A percentile compares a stretch with the other conserved stretches of the same genome.
These are phyloP conservation scores for Pteruthius melanotis DNA, from an alignment of 2,113 vertebrate genomes.

Conservation along the genomic window DNA sequence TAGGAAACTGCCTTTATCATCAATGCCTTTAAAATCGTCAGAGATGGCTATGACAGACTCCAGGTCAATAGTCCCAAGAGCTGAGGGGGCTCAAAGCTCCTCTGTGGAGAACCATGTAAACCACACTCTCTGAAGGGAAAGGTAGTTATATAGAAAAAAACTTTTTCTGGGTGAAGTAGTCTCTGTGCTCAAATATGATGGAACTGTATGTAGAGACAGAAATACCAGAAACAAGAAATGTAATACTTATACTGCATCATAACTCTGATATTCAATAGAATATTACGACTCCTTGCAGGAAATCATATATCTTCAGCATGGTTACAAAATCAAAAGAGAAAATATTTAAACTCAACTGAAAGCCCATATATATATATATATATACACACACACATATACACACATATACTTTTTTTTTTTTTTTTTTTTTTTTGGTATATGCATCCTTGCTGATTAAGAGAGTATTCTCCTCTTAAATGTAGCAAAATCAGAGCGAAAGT, in stretches of 20 bases:
- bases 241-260: neutral
- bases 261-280: neutral
- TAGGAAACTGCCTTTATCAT: neutral
- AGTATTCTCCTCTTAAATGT: neutral
- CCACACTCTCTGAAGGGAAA: neutral
- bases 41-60: neutral
- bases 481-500: neutral
- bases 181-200: neutral
- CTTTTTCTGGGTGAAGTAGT: neutral
- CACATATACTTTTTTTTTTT: no score
- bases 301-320: neutral
- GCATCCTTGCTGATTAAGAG: neutral
- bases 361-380: neutral
- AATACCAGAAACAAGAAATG: neutral
- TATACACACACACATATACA: no score
- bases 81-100: neutral
- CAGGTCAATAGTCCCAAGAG: neutral
- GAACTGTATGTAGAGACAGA: neutral
- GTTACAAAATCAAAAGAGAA: neutral
- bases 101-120: neutral
- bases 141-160: rapidly evolving
- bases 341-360: neutral
- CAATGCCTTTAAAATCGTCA: neutral
- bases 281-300: neutral
- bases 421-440: no score